Base-by-base conservation (phyloP, 2,888 invertebrate species). In the Aporophyla lueneburgensis region DNA sequence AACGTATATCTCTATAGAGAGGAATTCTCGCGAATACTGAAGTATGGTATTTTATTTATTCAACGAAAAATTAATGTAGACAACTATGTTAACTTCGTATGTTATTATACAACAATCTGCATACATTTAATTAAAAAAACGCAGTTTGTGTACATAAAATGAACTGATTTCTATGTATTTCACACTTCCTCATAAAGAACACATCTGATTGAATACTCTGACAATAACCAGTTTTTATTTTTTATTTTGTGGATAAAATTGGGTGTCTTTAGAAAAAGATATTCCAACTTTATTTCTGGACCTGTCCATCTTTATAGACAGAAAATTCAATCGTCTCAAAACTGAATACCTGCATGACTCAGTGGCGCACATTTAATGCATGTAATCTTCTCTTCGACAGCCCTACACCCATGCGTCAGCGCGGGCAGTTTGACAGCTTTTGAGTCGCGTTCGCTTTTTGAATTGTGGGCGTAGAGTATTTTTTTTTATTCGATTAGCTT, bases 341-440 rank as follows among this genome's bases (percentile, higher is more conserved):
- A 27, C 24, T 19, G 0, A 51, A 14, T 40, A 49, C 12, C n/a
- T 14, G 0, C 2, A 24, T n/a, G 33, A 69, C 10, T 5, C n/a
- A 12, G 12, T 21, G 43, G 9, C 5, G 3, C 43, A 9, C 21
- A 16, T 75, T 33, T 21, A 3, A 24, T 16, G 61, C 33, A 19
- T 51, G 27, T 46, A 43, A 70, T 21, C 5, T 0, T 21, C 5
- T 0, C 9, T 14, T 27, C 1, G 78, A 66, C 88, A 88, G 33
- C 88, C 88, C 88, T 88, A 78, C 24, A 27, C 62, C 2, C 62
- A 74, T 79, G 74, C 78, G 87, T 86, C 86, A 86, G 82, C 76
- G 80, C 93, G 93, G 93, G 94, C 94, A 94, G 96, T 95, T 95
- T 95, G 96, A 96, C 96, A 95, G 96, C 95, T 95, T 95, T 95